Percentiles rank a stretch among this genome's conserved stretches.
Evolutionary conservation across 1,140 invertebrate genomes (phyloP).

Genomic region (Leptestheria dahalacensis): DNA sequence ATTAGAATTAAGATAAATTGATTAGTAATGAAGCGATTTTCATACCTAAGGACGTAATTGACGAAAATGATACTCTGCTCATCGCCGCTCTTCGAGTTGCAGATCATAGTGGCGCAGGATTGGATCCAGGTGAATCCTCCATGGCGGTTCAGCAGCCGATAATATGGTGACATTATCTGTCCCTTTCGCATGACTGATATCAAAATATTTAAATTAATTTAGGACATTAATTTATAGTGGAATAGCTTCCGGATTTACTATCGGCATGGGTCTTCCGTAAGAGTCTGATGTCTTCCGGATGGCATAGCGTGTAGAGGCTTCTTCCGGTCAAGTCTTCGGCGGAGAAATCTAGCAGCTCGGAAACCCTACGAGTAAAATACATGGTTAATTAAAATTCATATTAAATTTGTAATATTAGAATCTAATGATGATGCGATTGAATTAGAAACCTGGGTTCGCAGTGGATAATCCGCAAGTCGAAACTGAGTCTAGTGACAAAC

Average conservation of each 20-base stretch:
- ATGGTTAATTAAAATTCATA: neutral
- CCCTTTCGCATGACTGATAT: slow-evolving; percentile 86
- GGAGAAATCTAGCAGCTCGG: slow-evolving; percentile 80
- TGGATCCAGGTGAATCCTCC: slow-evolving; percentile 93
- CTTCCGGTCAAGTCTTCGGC: slow-evolving; percentile 85
- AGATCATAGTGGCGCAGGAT: slow-evolving; percentile 90
- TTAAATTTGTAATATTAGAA: too few species aligned
- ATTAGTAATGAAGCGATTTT: slow-evolving; percentile 6
- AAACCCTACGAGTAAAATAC: slow-evolving; percentile 47
- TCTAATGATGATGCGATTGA: neutral
- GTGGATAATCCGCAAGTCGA: slow-evolving; percentile 90
- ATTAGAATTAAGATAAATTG: slow-evolving; percentile 9
- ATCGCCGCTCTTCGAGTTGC: slow-evolving; percentile 84
- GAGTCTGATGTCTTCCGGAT: slow-evolving; percentile 85
- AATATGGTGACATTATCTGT: slow-evolving; percentile 90
- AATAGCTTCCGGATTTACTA: slow-evolving; percentile 47
- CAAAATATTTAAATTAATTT: slow-evolving; percentile 23
- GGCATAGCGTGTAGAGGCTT: slow-evolving; percentile 83
- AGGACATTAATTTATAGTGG: slow-evolving; percentile 2
- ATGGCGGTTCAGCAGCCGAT: slow-evolving; percentile 85
- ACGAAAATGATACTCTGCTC: slow-evolving; percentile 93
- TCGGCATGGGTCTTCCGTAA: slow-evolving; percentile 83
- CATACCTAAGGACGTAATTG: slow-evolving; percentile 82
- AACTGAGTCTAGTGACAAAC: slow-evolving; percentile 90
- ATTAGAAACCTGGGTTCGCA: slow-evolving; percentile 73